Evolutionary conservation across 2,888 invertebrate species (phyloP).

Genomic region (Girardia tigrina): DNA sequence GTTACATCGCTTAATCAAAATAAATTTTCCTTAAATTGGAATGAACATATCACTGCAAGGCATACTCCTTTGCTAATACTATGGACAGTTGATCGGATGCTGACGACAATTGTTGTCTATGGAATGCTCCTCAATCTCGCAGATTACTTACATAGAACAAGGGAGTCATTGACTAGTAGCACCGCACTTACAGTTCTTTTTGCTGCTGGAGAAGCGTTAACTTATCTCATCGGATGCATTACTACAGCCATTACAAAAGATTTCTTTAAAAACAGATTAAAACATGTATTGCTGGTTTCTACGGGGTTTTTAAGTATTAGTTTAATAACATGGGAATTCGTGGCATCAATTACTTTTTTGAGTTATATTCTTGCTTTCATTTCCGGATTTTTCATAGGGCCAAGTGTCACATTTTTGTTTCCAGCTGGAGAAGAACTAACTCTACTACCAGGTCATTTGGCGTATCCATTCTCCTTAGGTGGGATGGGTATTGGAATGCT

Average conservation of each 20-base stretch:
- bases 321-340: conserved; percentile 29
- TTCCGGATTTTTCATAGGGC: conserved; percentile 28
- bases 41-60: conserved; percentile 21
- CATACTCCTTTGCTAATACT: conserved; percentile 17
- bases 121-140: conserved; percentile 32
- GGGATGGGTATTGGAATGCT: conserved; percentile 35
- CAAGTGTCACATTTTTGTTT: conserved; percentile 33
- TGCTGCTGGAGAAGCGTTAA: conserved; percentile 32
- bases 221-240: conserved; percentile 30
- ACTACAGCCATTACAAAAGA: conserved; percentile 27
- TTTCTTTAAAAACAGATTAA: conserved; percentile 28
- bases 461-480: conserved; percentile 31
- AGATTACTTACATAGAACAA: conserved; percentile 26
- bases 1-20: not conserved
- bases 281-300: conserved; percentile 29
- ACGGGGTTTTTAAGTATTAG: conserved; percentile 23
- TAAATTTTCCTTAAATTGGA: not conserved
- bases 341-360: not conserved
- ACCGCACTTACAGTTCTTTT: conserved; percentile 25
- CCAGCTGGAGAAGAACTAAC: conserved; percentile 34
- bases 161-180: not conserved
- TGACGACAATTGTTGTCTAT: conserved; percentile 33
- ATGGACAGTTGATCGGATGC: conserved; percentile 32
- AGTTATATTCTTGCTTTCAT: not conserved
- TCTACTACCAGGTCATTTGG: conserved; percentile 32